Evolutionary conservation across 2,888 invertebrate genomes (phyloP).

Genomic region (Leptura quadrifasciata): DNA sequence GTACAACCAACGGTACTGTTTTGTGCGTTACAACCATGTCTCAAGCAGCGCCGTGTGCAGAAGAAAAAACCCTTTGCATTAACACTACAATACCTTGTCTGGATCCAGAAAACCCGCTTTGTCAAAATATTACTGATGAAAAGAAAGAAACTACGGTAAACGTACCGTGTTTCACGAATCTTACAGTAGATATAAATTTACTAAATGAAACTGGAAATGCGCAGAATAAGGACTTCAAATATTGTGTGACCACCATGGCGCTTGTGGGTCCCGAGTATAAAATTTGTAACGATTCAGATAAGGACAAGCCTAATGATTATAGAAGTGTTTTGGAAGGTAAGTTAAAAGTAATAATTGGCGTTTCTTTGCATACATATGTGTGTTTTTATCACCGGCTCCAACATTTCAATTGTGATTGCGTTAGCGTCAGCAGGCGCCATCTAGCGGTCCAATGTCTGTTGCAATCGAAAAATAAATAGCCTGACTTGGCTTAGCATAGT

Average conservation of each 20-base stretch:
- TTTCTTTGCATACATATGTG: background rate
- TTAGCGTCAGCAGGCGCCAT: no score
- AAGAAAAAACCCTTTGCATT: conserved; percentile 63
- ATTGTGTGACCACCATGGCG: conserved; percentile 70
- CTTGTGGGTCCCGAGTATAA: conserved; percentile 66
- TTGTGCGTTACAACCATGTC: conserved; percentile 67
- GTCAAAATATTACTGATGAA: conserved; percentile 61
- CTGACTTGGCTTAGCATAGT: no score
- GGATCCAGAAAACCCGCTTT: conserved; percentile 62
- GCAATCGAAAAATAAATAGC: no score
- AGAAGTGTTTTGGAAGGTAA: conserved; percentile 57
- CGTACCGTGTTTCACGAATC: conserved; percentile 69
- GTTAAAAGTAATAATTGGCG: background rate
- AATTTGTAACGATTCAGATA: conserved; percentile 50
- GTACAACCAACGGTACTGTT: conserved; percentile 67
- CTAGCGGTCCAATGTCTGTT: no score
- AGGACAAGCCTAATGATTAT: conserved; percentile 48
- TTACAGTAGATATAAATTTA: conserved; percentile 66
- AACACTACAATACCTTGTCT: conserved; percentile 64
- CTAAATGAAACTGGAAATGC: conserved; percentile 52
- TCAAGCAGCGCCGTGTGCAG: conserved; percentile 63
- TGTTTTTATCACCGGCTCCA: no score
- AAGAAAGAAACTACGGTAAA: conserved; percentile 61
- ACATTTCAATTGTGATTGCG: no score
- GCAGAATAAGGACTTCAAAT: conserved; percentile 57